Base-by-base conservation (phyloP, 2,888 invertebrate species). In the Caenorhabditis sinica region DNA sequence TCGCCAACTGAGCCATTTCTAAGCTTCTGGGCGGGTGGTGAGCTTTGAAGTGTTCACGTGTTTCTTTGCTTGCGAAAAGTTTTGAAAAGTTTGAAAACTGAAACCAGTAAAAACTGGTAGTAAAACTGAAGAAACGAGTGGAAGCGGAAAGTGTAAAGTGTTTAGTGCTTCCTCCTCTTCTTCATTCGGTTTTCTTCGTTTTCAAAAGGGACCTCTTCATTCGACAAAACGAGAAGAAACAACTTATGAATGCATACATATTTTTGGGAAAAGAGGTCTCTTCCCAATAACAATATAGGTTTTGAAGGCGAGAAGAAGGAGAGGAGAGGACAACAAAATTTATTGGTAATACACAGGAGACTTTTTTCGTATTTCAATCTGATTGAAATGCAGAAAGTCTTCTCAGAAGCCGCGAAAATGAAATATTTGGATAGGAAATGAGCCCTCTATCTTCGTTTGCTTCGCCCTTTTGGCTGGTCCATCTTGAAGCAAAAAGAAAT, bases 191-290 rank as follows among this genome's bases (percentile, higher is more conserved):
- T 33, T 65, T 65, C 63, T 61, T 61, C 36, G 2, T 72, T 8
- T 45, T 56, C 56, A 49, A 36, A 45, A 49, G 60, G 60, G 61
- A 68, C 76, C 76, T 77, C 76, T 77, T 77, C 76, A 77, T 77
- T 77, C 13, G 36, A 25, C 28, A 40, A 77, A 51, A 77, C 43
- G 75, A 56, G 66, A n/a, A n/a, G 68, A 66, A 71, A 79, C 69
- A 79, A 71, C 69, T 79, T 79, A 79, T 79, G 77, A 79, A 79
- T 79, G 77, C 77, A 79, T 79, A 71, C 71, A 77, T 77, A 69
- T 69, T 75, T 61, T 51, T 63, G 60, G n/a, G 40, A n/a, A 61
- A 43, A 60, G 20, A 8, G 20, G 51, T 51, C 23, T 66, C 66
- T 53, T 68, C 53, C 60, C 49, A 68, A 68, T 51, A 68, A 51